Conservation (phyloP, 2,113 vertebrate genomes). For the Indicator maculatus region DNA sequence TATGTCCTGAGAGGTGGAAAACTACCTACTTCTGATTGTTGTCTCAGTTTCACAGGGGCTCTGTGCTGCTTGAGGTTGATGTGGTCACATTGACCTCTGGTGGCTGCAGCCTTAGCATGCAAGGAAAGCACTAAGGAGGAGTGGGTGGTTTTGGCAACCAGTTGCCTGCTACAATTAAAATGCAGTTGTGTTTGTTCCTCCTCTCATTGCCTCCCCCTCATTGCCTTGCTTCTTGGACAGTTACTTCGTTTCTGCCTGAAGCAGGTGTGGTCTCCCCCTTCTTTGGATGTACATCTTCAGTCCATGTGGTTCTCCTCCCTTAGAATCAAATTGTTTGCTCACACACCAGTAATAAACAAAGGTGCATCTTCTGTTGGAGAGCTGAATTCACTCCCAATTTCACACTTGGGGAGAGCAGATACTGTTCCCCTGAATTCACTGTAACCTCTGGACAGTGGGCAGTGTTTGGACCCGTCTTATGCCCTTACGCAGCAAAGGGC, state of each 20-base stretch:
- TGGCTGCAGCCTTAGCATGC: conserved; percentile 32
- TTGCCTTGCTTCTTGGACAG: neutral
- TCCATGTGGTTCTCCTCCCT: neutral
- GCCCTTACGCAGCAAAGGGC: rapidly evolving
- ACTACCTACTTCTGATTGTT: neutral
- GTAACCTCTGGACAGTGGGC: neutral
- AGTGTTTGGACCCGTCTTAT: neutral
- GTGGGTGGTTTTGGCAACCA: neutral
- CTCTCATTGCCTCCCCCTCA: neutral
- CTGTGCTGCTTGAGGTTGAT: neutral
- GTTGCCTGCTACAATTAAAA: neutral
- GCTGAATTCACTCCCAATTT: neutral
- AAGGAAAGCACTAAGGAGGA: neutral
- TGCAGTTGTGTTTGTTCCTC: neutral
- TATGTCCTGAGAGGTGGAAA: neutral
- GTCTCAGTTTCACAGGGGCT: neutral
- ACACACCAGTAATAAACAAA: neutral
- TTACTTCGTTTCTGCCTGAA: neutral
- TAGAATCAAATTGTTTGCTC: neutral
- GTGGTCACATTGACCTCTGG: conserved; percentile 63
- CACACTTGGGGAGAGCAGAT: neutral
- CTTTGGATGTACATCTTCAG: neutral
- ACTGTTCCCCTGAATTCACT: neutral
- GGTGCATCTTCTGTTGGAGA: neutral
- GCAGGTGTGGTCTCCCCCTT: neutral